phyloP scores from a whole-genome alignment of 30 jellyfish, hydroid and myxozoan species.

The Hydractinia echinata region DNA sequence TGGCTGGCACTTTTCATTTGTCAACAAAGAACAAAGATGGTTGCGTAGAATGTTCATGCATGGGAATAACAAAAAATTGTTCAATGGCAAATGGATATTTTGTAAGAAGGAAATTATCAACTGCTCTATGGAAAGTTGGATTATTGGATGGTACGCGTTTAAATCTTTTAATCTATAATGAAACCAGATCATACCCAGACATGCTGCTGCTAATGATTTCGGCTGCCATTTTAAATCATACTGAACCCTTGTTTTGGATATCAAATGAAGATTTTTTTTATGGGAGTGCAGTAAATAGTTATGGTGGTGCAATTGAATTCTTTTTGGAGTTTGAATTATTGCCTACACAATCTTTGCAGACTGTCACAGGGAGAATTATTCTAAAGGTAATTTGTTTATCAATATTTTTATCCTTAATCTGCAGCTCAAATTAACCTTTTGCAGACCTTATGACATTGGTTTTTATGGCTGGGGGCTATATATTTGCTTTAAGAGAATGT shows the following conservation, averaged over 20 bases:
- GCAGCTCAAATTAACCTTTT: no score
- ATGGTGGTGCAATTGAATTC: constrained; percentile 8
- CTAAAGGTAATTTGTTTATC: background rate
- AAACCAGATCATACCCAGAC: background rate
- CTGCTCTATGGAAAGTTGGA: background rate
- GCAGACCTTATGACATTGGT: no score
- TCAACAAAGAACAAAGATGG: constrained; percentile 37
- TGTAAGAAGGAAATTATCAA: background rate
- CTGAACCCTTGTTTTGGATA: constrained; percentile 2
- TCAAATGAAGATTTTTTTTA: background rate
- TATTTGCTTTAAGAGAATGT: no score
- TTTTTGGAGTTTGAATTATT: background rate
- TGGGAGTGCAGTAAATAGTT: background rate
- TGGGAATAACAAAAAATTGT: constrained; percentile 63
- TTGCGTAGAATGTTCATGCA: constrained; percentile 64
- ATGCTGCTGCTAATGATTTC: background rate
- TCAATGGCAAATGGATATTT: constrained; percentile 16
- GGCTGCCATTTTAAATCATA: background rate
- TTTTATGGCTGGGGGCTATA: no score
- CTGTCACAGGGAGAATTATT: background rate
- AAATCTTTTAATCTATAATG: background rate
- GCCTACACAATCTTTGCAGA: background rate
- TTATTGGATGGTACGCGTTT: background rate
- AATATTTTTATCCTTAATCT: no score
- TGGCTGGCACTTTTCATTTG: constrained; percentile 45